Percentiles rank a stretch among this genome's conserved stretches.
These are phyloP conservation scores for Lasioglossum baleicum DNA, from an alignment of 1,140 invertebrate species.

Conservation along the genomic window DNA sequence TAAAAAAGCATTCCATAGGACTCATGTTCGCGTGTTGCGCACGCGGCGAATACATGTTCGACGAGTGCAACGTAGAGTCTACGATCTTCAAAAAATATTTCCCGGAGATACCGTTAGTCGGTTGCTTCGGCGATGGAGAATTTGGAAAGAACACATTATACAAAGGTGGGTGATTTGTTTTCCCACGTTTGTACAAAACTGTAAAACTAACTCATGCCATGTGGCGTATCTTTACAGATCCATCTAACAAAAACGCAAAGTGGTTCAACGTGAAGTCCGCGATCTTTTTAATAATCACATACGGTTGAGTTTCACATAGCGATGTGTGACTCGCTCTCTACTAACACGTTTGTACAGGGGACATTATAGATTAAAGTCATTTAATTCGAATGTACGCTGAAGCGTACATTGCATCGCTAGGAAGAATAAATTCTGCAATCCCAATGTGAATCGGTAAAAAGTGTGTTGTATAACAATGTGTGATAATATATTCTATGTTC, in stretches of 20 bases:
- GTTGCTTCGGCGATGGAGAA: conserved; percentile 83
- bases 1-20: conserved; percentile 76
- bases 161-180: conserved; percentile 57
- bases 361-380: conserved; percentile 7
- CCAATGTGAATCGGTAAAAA: conserved; percentile 3
- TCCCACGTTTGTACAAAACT: not conserved
- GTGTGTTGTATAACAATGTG: conserved; percentile 28
- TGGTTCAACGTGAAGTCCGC: conserved; percentile 62
- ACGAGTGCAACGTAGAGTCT: conserved; percentile 80
- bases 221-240: conserved; percentile 57
- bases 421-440: not conserved
- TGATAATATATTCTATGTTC: conserved; percentile 53
- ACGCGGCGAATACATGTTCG: conserved; percentile 76
- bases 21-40: conserved; percentile 83
- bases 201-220: not conserved
- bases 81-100: conserved; percentile 82
- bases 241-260: not conserved
- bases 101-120: conserved; percentile 81
- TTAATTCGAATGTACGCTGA: not conserved
- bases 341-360: not conserved
- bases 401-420: conserved; percentile 11
- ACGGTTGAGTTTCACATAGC: conserved; percentile 49
- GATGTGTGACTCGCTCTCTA: not conserved
- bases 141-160: conserved; percentile 76
- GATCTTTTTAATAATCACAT: conserved; percentile 74